A percentile compares a stretch with the other conserved stretches of the same genome.
Conservation (phyloP, 2,888 invertebrate species). For the Chromoteleia sp. region DNA sequence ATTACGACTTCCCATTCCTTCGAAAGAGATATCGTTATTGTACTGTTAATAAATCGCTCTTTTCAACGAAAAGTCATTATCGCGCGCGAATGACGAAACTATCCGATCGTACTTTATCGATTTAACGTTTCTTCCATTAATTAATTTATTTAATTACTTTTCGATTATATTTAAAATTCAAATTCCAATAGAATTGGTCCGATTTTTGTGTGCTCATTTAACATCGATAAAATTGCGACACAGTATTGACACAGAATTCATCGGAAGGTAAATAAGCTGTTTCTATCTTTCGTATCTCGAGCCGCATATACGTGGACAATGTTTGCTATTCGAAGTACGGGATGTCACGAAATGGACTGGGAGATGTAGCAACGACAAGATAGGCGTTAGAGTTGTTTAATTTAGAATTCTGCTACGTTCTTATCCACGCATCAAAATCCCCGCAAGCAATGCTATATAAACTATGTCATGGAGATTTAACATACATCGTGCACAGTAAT, state of each 20-base stretch:
- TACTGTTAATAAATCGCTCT: slow-evolving; percentile 19
- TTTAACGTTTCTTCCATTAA: neutral
- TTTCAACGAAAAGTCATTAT: slow-evolving; percentile 12
- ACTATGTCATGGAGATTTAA: slow-evolving; percentile 13
- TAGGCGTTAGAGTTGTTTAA: slow-evolving; percentile 43
- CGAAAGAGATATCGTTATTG: slow-evolving; percentile 15
- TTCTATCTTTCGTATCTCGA: slow-evolving; percentile 12
- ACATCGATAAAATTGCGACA: slow-evolving; percentile 28
- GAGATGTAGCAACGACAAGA: slow-evolving; percentile 17
- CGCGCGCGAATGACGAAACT: neutral
- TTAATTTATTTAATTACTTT: neutral
- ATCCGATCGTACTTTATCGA: neutral
- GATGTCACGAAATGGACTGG: slow-evolving; percentile 2
- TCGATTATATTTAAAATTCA: neutral
- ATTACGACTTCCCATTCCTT: slow-evolving; percentile 7
- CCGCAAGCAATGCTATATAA: slow-evolving; percentile 42
- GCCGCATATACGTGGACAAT: slow-evolving; percentile 13
- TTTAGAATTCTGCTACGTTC: slow-evolving; percentile 47
- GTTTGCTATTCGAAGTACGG: slow-evolving; percentile 12
- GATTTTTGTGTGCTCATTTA: slow-evolving; percentile 1
- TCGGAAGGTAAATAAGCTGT: slow-evolving; percentile 38
- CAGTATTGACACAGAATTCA: slow-evolving; percentile 44
- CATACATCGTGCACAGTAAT: slow-evolving; percentile 17
- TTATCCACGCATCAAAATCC: slow-evolving; percentile 60
- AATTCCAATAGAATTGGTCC: neutral